These are phyloP conservation scores for Antheraea yamamai DNA, from an alignment of 2,888 invertebrate genomes.

Conservation along the genomic window DNA sequence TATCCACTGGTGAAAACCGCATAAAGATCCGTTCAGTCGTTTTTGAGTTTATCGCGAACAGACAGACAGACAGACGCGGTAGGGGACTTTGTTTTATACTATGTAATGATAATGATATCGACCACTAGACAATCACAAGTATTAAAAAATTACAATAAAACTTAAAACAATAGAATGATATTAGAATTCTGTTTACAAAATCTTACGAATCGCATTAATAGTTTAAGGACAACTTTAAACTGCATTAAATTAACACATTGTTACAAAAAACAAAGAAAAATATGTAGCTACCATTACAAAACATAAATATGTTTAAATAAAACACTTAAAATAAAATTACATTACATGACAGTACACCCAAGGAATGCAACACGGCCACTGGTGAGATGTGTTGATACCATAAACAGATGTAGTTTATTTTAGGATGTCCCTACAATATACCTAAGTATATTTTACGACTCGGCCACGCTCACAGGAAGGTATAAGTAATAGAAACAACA, in stretches of 20 bases:
- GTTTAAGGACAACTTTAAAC: not conserved
- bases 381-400: conserved; percentile 46
- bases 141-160: not conserved
- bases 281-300: conserved; percentile 22
- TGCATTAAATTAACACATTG: not conserved
- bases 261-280: not conserved
- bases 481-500: conserved; percentile 65
- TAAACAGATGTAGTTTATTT: conserved; percentile 70
- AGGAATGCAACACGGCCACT: conserved; percentile 39
- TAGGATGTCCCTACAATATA: conserved; percentile 52
- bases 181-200: not conserved
- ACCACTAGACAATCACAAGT: not conserved
- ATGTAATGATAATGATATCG: too few species aligned
- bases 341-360: conserved; percentile 33
- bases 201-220: not conserved
- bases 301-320: conserved; percentile 8
- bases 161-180: not conserved
- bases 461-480: conserved; percentile 65
- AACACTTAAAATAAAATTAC: conserved; percentile 32
- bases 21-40: too few species aligned
- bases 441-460: conserved; percentile 59
- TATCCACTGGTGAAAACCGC: too few species aligned
- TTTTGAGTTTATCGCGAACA: too few species aligned
- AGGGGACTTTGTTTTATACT: too few species aligned
- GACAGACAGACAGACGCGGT: too few species aligned